These are phyloP conservation scores for Nesometra sesokonis DNA, from an alignment of 35 echinoderm and acorn worm genomes.

Conservation along the genomic window DNA sequence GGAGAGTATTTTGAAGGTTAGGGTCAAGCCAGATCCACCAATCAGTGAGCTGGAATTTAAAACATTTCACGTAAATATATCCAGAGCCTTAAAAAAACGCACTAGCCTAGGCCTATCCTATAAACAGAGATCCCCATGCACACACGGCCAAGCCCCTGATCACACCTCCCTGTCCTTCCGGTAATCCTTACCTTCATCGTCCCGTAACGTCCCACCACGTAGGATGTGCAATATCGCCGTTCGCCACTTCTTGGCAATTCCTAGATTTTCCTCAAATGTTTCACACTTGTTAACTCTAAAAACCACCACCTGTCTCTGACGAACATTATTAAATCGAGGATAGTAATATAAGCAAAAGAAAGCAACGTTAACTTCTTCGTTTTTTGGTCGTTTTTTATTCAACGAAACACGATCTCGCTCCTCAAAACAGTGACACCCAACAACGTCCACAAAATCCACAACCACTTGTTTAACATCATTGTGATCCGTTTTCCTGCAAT, in stretches of 20 bases:
- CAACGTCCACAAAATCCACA: background rate
- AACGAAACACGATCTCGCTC: background rate
- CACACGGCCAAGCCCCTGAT: too few species aligned
- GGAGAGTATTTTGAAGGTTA: too few species aligned
- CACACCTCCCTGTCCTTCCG: background rate
- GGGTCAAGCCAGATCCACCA: too few species aligned
- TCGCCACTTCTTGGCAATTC: constrained; percentile 7
- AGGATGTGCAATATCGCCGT: background rate
- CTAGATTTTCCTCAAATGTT: constrained; percentile 9
- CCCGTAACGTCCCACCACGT: background rate
- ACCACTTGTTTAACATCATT: too few species aligned
- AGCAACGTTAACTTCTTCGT: background rate
- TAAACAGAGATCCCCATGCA: too few species aligned
- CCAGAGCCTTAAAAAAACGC: too few species aligned
- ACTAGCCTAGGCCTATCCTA: too few species aligned
- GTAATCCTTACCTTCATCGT: background rate
- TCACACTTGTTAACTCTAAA: background rate
- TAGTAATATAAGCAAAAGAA: constrained; percentile 8
- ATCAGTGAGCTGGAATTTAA: too few species aligned
- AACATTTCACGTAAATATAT: too few species aligned
- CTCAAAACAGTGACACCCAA: constrained; percentile 6
- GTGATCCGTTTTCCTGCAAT: background rate
- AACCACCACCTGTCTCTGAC: background rate
- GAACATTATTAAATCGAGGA: background rate
- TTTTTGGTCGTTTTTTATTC: background rate